Evolutionary conservation across 2,113 vertebrate genomes (phyloP).

Genomic region (Ifrita kowaldi): DNA sequence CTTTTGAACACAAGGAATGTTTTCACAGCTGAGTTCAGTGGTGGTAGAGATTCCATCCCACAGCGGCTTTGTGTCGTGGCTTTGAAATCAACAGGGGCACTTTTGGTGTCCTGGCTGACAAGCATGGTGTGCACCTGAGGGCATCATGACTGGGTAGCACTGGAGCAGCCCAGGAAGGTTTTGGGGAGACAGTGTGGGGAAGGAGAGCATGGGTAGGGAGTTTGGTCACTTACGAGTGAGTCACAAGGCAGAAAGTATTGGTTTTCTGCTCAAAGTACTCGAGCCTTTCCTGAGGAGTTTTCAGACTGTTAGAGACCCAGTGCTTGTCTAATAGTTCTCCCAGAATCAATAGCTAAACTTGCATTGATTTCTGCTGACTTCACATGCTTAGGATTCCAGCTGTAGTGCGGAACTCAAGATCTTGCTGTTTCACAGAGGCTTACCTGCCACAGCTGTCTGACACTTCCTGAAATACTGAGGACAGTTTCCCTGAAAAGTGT

Average conservation of each 20-base stretch:
- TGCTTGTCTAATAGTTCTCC: neutral
- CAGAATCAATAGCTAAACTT: neutral
- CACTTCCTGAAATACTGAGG: neutral
- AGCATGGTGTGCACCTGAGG: neutral
- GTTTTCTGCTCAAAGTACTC: neutral
- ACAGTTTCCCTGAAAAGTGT: neutral
- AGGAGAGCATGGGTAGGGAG: neutral
- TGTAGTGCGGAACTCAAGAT: neutral
- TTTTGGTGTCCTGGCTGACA: neutral
- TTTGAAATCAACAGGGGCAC: neutral
- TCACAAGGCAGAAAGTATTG: neutral
- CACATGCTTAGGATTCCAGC: neutral
- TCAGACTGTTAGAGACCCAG: neutral
- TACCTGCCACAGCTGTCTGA: neutral
- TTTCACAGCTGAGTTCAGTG: neutral
- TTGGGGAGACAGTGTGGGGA: neutral
- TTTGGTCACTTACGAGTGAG: neutral
- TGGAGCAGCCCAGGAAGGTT: neutral
- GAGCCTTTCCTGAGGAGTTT: neutral
- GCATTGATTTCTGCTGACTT: neutral
- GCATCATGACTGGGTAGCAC: neutral
- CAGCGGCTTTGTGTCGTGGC: neutral
- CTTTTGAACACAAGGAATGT: neutral
- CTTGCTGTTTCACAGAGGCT: neutral
- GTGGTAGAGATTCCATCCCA: neutral